Conservation (phyloP, 53 echinoderm and acorn worm genomes). For the Holothuria leucospilota region DNA sequence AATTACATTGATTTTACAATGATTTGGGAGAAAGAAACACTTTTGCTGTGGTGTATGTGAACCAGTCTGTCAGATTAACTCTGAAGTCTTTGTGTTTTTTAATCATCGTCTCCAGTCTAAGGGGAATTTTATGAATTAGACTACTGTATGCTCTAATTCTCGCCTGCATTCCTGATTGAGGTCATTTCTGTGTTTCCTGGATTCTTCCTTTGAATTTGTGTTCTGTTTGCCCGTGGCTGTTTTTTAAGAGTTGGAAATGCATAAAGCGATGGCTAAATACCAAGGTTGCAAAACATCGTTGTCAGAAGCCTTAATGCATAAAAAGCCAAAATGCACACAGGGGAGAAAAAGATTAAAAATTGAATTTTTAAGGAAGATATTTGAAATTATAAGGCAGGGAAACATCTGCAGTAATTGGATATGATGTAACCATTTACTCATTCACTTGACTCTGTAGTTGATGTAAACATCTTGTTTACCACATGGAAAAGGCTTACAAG, state of each 20-base stretch:
- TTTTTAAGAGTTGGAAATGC: constrained; percentile 15
- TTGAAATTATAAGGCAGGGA: too few relatives aligned
- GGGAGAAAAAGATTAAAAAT: too few relatives aligned
- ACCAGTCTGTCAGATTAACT: too few relatives aligned
- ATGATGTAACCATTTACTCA: too few relatives aligned
- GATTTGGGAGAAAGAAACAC: neutral
- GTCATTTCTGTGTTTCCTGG: constrained; percentile 18
- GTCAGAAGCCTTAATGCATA: too few relatives aligned
- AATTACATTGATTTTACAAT: neutral
- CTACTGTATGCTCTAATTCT: neutral
- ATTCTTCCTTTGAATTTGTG: neutral
- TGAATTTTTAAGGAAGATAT: too few relatives aligned
- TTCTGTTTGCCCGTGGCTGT: constrained; percentile 14
- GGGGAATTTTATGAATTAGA: neutral
- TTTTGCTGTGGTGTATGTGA: neutral
- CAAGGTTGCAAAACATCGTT: constrained; percentile 7
- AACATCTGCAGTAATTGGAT: too few relatives aligned
- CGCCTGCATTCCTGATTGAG: constrained; percentile 9
- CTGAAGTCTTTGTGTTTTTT: too few relatives aligned
- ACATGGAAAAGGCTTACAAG: too few relatives aligned
- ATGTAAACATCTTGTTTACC: too few relatives aligned
- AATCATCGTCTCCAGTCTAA: neutral
- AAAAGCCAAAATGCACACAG: too few relatives aligned
- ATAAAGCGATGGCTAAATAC: neutral
- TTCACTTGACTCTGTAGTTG: too few relatives aligned